Evolutionary conservation across 2,888 invertebrate species (phyloP).

Genomic region (Stenoptilia bipunctidactyla): DNA sequence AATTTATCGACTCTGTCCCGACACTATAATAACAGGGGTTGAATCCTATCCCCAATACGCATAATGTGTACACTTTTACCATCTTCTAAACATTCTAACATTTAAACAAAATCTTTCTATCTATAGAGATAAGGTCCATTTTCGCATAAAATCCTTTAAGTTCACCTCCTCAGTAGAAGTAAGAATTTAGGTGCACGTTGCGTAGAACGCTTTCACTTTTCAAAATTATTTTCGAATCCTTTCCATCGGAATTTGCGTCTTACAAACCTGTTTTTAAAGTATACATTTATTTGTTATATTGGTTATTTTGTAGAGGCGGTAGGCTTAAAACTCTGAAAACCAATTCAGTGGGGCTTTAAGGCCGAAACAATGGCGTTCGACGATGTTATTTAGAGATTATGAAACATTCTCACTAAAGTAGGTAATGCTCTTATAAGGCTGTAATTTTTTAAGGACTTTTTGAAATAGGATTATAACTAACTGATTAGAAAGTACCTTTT

Average conservation of each 20-base stretch:
- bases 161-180: slow-evolving; percentile 70
- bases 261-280: slow-evolving; percentile 21
- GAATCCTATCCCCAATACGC: slow-evolving; percentile 59
- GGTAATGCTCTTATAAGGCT: slow-evolving; percentile 64
- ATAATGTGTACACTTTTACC: slow-evolving; percentile 60
- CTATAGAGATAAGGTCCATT: neutral
- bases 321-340: slow-evolving; percentile 54
- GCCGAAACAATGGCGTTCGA: slow-evolving; percentile 60
- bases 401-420: slow-evolving; percentile 28
- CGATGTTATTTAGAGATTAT: slow-evolving; percentile 68
- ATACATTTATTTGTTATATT: slow-evolving; percentile 19
- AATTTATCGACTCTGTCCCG: slow-evolving; percentile 29
- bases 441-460: slow-evolving; percentile 38
- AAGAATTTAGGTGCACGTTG: slow-evolving; percentile 66
- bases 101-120: slow-evolving; percentile 26
- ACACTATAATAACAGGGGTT: slow-evolving; percentile 36
- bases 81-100: slow-evolving; percentile 46
- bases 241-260: neutral
- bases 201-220: slow-evolving; percentile 70
- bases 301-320: slow-evolving; percentile 51
- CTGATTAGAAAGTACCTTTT: too few relatives aligned
- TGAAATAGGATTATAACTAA: slow-evolving; percentile 1
- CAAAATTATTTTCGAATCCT: slow-evolving; percentile 49
- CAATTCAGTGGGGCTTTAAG: slow-evolving; percentile 57
- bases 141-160: slow-evolving; percentile 36